Percentiles rank a stretch among this genome's conserved stretches.
Evolutionary conservation across 2,888 invertebrate species (phyloP).

Genomic region (Ochlodes sylvanus): DNA sequence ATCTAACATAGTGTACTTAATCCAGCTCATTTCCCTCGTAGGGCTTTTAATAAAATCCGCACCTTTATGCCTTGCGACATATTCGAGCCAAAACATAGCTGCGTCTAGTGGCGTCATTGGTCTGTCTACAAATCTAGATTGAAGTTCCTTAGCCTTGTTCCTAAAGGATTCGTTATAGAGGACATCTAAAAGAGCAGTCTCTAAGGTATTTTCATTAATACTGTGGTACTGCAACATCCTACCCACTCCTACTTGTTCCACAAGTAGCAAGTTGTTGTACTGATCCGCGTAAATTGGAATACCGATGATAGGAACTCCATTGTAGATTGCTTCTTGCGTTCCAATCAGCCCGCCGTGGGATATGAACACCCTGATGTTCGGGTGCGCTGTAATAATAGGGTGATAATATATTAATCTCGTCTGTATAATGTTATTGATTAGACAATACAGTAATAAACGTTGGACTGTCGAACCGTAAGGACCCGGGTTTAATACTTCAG

Average conservation of each 20-base stretch:
- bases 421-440: too few species aligned
- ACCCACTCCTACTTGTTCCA: slow-evolving; percentile 67
- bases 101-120: slow-evolving; percentile 77
- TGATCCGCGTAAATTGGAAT: slow-evolving; percentile 82
- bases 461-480: too few species aligned
- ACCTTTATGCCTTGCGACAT: slow-evolving; percentile 82
- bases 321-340: slow-evolving; percentile 85
- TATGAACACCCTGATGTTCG: slow-evolving; percentile 85
- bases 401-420: background rate
- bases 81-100: slow-evolving; percentile 84
- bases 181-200: slow-evolving; percentile 60
- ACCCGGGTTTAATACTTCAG: too few species aligned
- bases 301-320: slow-evolving; percentile 84
- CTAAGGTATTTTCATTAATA: slow-evolving; percentile 68
- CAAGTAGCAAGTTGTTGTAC: slow-evolving; percentile 73
- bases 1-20: slow-evolving; percentile 73
- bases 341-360: slow-evolving; percentile 88
- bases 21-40: slow-evolving; percentile 67
- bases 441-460: too few species aligned
- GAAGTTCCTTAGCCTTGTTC: slow-evolving; percentile 65
- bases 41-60: slow-evolving; percentile 79
- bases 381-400: slow-evolving; percentile 69
- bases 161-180: slow-evolving; percentile 63
- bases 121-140: slow-evolving; percentile 78
- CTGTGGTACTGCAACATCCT: slow-evolving; percentile 68